These are phyloP conservation scores for Aptenodytes forsteri DNA, from an alignment of 2,113 vertebrate species.

Conservation along the genomic window DNA sequence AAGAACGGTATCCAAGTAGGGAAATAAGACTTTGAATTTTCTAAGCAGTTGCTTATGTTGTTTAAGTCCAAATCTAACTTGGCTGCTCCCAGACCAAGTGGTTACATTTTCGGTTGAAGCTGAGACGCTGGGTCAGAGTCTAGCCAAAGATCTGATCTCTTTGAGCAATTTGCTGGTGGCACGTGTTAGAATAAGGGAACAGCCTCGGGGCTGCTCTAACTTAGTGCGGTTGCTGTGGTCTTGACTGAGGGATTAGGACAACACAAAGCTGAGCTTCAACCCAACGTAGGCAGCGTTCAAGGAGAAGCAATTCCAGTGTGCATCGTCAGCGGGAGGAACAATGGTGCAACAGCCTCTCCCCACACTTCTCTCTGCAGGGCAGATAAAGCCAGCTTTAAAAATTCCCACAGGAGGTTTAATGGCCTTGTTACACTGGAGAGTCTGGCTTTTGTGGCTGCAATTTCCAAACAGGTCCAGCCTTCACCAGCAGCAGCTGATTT, in stretches of 20 bases:
- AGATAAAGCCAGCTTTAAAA: background rate
- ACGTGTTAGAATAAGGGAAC: background rate
- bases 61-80: background rate
- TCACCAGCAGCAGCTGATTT: background rate
- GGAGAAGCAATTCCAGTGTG: background rate
- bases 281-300: background rate
- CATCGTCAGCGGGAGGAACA: background rate
- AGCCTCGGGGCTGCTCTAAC: background rate
- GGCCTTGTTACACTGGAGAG: background rate
- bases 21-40: background rate
- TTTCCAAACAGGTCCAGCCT: background rate
- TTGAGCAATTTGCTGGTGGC: background rate
- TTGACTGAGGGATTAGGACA: background rate
- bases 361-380: background rate
- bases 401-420: background rate
- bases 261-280: background rate
- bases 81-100: background rate
- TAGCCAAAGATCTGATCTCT: background rate
- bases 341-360: background rate
- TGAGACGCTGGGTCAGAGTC: background rate
- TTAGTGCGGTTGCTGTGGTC: background rate
- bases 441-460: background rate
- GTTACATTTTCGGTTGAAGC: background rate
- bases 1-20: background rate
- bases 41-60: background rate